Base-by-base conservation (phyloP, 2,113 vertebrate species). In the Takifugu bimaculatus region DNA sequence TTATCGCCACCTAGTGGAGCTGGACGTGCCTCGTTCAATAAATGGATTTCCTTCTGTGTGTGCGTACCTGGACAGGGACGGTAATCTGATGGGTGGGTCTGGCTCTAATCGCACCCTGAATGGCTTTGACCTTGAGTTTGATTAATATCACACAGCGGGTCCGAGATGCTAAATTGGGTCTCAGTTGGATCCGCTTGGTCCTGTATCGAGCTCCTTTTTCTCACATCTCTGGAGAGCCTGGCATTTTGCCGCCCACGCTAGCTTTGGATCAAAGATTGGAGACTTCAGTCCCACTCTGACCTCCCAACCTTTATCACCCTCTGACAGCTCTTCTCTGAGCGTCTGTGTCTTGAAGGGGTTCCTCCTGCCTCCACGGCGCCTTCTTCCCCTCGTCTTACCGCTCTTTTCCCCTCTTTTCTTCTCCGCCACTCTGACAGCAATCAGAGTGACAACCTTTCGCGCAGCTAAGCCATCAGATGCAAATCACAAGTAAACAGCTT, bases 391-490 rank as follows among this genome's bases (percentile, higher is more conserved):
- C 27, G 14, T 54, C 32, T 52, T 28, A 12, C 2, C 20, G 20
- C 20, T 20, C 20, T 20, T 20, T 20, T 57, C 57, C 12, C 56
- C 58, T 70, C 29, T 13, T 65, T 43, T 25, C n/a, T 42, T 75
- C 44, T n/a, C 52, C 25, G 57, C 47, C 35, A 28, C 28, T 66
- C 64, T n/a, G 12, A 26, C 68, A 72, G 61, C 58, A 65, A 61
- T 66, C 59, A 62, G 10, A 74, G 47, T 80, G 82, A 79, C 73
- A 75, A 62, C 29, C 52, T 63, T 74, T 80, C 59, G 71, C 56
- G 25, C 47, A 57, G 68, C 54, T 39, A 50, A 66, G 65, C 57
- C 54, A 47, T 20, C 15, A 59, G 63, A 64, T 63, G 49, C 44
- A 61, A 66, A 70, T 54, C 50, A 63, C 70, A 70, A 60, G 15